phyloP scores from a whole-genome alignment of 2,113 vertebrate genomes.

The Pristiophorus japonicus region DNA sequence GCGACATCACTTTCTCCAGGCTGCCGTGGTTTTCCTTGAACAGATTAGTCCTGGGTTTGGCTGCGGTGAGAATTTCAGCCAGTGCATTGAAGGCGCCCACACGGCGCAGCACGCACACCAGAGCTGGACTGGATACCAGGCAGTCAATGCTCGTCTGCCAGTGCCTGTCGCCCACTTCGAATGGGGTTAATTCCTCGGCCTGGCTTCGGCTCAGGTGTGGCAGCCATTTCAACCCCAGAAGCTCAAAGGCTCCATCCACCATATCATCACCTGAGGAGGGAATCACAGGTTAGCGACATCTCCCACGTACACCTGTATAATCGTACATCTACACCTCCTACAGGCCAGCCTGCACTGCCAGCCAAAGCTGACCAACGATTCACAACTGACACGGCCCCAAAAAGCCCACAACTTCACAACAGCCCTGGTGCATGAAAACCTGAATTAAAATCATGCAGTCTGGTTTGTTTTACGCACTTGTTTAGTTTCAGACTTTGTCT shows the following conservation, averaged over 20 bases:
- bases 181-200: slow-evolving; percentile 59
- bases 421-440: background rate
- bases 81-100: slow-evolving; percentile 48
- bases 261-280: slow-evolving; percentile 30
- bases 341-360: background rate
- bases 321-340: background rate
- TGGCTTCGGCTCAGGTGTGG: slow-evolving; percentile 52
- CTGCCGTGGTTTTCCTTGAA: background rate
- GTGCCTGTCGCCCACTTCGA: slow-evolving; percentile 54
- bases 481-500: background rate
- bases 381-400: background rate
- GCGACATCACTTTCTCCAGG: slow-evolving; percentile 52
- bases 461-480: background rate
- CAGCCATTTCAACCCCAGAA: slow-evolving; percentile 61
- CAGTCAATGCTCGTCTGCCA: slow-evolving; percentile 48
- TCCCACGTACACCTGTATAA: background rate
- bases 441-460: background rate
- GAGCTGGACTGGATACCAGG: slow-evolving; percentile 50
- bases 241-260: slow-evolving; percentile 46
- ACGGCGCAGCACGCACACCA: slow-evolving; percentile 49
- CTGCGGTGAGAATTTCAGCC: slow-evolving; percentile 41
- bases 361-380: background rate
- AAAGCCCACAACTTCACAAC: background rate
- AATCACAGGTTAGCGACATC: background rate
- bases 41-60: background rate